Evolutionary conservation across 2,888 invertebrate genomes (phyloP), one percentile per base, ranked within the genome.

Genomic region (Polietes domitor): DNA sequence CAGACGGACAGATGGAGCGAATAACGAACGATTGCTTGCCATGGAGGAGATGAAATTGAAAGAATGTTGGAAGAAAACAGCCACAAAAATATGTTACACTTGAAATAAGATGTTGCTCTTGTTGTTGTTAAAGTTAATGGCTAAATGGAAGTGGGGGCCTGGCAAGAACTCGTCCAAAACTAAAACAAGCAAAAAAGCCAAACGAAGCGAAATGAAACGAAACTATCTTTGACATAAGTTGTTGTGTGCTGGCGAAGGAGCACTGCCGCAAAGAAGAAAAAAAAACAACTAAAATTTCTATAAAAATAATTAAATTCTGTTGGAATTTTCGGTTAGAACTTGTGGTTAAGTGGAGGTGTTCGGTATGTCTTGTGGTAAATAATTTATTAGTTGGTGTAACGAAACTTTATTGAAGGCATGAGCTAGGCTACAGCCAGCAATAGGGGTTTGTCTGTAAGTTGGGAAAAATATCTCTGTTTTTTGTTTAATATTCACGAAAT

Each of bases 31-130:
- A 19, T 10, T 24, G n/a, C 10, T 65, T 28, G 53, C 37, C 21
- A 17, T 15, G 55, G 26, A 41, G 10, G 19, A 19, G 50, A 70
- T 12, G 28, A 5, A 73, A 26, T 58, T 58, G 58, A 58, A 61
- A 47, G 47, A 47, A n/a, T 58, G 32, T 73, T 58, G 41, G 19
- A 58, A 26, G 43, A 68, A 76, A 75, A 80, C 76, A 80, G 71
- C 83, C 83, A 80, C 83, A 83, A 83, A 83, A 83, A 80, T 83
- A 80, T 83, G 80, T 80, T 83, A 80, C 80, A 84, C 78, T 84
- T 81, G 68, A 58, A 84, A 58, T 55, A 77, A 77, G 77, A 77
- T 80, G 77, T 80, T 76, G 73, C 5, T 32, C 32, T 61, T 61
- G 61, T 28, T 65, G 65, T 43, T 81, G 78, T 81, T 81, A 78